phyloP scores from a whole-genome alignment of 2,797 vertebrate genomes.

The Pogonophryne albipinna region DNA sequence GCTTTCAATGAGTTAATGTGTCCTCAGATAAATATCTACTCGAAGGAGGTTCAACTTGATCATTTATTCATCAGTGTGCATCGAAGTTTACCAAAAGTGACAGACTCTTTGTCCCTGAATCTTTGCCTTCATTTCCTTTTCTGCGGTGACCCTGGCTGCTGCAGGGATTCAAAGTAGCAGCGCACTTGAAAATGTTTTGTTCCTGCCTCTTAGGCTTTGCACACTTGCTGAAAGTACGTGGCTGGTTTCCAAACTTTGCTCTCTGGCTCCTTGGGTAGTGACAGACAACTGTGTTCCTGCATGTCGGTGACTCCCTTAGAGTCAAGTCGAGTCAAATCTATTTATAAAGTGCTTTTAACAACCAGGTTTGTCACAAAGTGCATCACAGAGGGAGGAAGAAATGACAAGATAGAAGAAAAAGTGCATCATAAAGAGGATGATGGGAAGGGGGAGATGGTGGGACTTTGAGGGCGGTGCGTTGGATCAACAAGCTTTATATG shows the following conservation, averaged over 20 bases:
- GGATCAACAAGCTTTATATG: background rate
- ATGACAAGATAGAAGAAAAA: conserved; percentile 31
- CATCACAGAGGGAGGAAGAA: conserved; percentile 15
- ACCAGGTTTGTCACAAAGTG: conserved; percentile 50
- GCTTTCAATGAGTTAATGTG: conserved; percentile 12
- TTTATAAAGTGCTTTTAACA: conserved; percentile 71
- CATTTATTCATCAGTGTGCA: conserved; percentile 42
- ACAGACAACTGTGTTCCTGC: conserved; percentile 49
- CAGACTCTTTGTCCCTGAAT: conserved; percentile 24
- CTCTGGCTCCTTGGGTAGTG: conserved; percentile 29
- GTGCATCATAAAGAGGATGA: conserved; percentile 24
- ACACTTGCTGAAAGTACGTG: conserved; percentile 34
- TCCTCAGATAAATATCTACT: conserved; percentile 16
- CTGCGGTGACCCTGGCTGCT: conserved; percentile 33
- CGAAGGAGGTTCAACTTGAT: conserved; percentile 18
- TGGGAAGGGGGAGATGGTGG: background rate
- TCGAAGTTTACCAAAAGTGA: conserved; percentile 32
- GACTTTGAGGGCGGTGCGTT: background rate
- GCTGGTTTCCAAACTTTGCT: conserved; percentile 51
- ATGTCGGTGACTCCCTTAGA: conserved; percentile 37
- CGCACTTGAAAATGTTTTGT: conserved; percentile 39
- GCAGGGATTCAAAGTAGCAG: conserved; percentile 31
- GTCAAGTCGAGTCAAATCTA: conserved; percentile 50
- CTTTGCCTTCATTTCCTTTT: background rate
- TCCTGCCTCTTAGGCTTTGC: conserved; percentile 44